These are phyloP conservation scores for Chaetodon auriga DNA, from an alignment of 2,113 vertebrate genomes.

Conservation along the genomic window DNA sequence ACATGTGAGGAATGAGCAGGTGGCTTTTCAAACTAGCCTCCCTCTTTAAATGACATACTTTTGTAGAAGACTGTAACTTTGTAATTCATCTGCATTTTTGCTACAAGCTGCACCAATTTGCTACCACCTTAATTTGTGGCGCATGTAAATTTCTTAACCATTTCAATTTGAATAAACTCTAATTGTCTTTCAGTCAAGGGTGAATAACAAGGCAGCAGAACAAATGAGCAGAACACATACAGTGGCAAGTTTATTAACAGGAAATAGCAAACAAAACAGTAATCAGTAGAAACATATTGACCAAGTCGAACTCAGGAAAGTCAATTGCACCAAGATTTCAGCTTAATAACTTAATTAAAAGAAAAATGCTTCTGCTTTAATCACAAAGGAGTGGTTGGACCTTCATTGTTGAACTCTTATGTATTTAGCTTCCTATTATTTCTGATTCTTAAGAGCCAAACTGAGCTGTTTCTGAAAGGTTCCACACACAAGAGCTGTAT, in stretches of 20 bases:
- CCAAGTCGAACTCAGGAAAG: background rate
- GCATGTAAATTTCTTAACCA: conserved; percentile 19
- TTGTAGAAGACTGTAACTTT: conserved; percentile 27
- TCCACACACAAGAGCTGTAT: background rate
- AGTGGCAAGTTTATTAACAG: background rate
- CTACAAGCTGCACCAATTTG: conserved; percentile 16
- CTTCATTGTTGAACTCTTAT: background rate
- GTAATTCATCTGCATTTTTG: conserved; percentile 29
- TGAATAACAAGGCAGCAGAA: conserved; percentile 22
- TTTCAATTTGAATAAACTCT: conserved; percentile 26
- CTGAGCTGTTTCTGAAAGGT: background rate
- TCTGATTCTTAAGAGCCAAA: background rate
- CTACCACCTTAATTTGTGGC: background rate
- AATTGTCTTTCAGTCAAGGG: conserved; percentile 26
- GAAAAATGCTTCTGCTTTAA: background rate
- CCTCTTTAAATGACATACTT: conserved; percentile 8
- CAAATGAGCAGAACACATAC: conserved; percentile 12
- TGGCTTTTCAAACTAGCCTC: background rate
- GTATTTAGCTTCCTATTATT: background rate
- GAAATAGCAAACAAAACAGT: conserved; percentile 20
- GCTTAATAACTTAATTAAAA: background rate
- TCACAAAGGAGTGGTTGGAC: background rate
- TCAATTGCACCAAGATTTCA: background rate
- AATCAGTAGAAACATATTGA: conserved; percentile 32
- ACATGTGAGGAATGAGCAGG: background rate